These are phyloP conservation scores for Danio albolineatus DNA, from an alignment of 2,797 vertebrate genomes.

Conservation along the genomic window DNA sequence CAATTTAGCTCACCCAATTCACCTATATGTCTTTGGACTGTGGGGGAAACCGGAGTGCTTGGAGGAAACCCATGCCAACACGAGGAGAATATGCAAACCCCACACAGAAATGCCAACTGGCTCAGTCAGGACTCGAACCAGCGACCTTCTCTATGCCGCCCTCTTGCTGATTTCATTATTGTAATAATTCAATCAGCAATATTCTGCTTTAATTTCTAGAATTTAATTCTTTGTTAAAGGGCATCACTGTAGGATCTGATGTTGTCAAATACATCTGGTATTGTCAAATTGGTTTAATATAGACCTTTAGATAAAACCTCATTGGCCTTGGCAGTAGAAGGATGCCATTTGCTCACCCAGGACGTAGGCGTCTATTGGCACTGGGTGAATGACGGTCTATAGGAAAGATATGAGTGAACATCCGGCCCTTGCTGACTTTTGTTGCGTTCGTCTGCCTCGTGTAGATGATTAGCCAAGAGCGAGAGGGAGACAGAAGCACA, in stretches of 20 bases:
- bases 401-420: neutral
- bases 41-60: too few relatives aligned
- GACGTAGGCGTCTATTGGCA: neutral
- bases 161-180: neutral
- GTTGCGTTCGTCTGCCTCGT: constrained; percentile 26
- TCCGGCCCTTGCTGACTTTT: constrained; percentile 17
- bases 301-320: neutral
- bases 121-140: too few relatives aligned
- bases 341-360: neutral
- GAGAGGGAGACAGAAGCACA: constrained; percentile 12
- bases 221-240: too few relatives aligned
- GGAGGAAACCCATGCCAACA: too few relatives aligned
- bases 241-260: too few relatives aligned
- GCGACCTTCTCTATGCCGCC: too few relatives aligned
- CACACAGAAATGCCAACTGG: too few relatives aligned
- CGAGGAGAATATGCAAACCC: too few relatives aligned
- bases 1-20: too few relatives aligned
- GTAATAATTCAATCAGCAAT: neutral
- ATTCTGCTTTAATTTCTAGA: neutral
- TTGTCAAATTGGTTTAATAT: neutral
- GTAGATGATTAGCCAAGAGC: constrained; percentile 22
- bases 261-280: neutral
- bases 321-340: neutral
- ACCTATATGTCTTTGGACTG: too few relatives aligned
- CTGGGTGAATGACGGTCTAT: neutral